Evolutionary conservation across 1,140 invertebrate species (phyloP), one percentile per base, ranked within the genome.

Genomic region (Carposina sasakii): DNA sequence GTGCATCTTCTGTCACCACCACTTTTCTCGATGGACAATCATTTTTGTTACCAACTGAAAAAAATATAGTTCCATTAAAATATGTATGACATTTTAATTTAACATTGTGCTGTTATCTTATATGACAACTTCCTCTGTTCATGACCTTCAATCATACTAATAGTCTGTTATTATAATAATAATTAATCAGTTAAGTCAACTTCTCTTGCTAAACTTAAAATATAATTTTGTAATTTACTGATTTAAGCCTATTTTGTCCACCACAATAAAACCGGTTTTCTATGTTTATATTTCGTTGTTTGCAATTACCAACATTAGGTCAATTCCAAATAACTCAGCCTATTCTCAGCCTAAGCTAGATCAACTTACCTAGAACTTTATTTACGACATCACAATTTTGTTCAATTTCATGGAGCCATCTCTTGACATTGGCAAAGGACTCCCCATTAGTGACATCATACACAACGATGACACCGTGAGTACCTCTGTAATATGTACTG

Each of bases 381-480:
- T 98, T 98, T 46, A 99, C 98, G 71, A 97, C 94, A 89, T 99
- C 98, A 91, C 98, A 99, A 88, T 99, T 99, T 76, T 98, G 95
- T 73, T 99, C 97, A 63, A 99, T 99, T 89, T 99, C 98, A 74
- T 98, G 96, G 23, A 99, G 88, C 95, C 95, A 97, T 76, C 98
- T 88, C 79, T 99, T 98, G 0, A 99, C 97, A 87, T 99, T 99
- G 40, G 96, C 96, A 89, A 99, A 99, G 6, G 97, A 97, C 76
- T 99, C 98, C 20, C 97, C 97, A 86, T 95, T 99, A 39, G 95
- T 97, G 19, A 99, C 98, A 90, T 99, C 98, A 86, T 99, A 99
- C 10, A 99, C 98, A 43, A 99, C 96, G 69, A 99, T 97, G 28
- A 99, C 98, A 46, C 98, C 98, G 87, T 99, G 98, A 21, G 98